Conservation (phyloP, 2,113 vertebrate genomes). For the Charina bottae region DNA sequence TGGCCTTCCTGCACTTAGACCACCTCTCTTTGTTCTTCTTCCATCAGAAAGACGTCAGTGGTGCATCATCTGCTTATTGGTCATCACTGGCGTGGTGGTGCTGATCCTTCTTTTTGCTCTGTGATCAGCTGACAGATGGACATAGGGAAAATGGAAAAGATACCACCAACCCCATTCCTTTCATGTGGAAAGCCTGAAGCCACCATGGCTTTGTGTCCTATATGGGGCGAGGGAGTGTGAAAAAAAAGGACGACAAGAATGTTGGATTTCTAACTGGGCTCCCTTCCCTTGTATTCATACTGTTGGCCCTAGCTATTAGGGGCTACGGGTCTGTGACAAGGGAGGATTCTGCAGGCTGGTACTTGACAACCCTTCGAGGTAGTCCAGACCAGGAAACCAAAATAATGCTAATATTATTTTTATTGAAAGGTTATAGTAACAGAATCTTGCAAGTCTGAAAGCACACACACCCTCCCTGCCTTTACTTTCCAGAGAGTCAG, state of each 20-base stretch:
- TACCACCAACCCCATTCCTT: neutral
- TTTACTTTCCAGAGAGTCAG: neutral
- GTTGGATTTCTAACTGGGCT: neutral
- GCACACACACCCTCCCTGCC: neutral
- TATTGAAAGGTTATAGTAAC: neutral
- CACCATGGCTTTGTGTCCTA: neutral
- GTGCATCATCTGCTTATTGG: slow-evolving; percentile 78
- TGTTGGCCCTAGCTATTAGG: neutral
- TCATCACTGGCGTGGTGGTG: slow-evolving; percentile 76
- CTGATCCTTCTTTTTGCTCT: slow-evolving; percentile 78
- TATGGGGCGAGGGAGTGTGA: neutral
- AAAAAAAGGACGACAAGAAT: neutral
- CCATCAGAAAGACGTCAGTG: slow-evolving; percentile 78
- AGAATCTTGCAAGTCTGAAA: neutral
- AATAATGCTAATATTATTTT: neutral
- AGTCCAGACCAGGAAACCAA: neutral
- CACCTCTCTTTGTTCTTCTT: neutral
- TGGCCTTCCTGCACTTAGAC: neutral
- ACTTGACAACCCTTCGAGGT: neutral
- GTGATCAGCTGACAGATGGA: slow-evolving; percentile 53
- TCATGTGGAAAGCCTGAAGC: neutral
- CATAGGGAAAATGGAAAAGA: neutral
- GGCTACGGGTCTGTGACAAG: neutral
- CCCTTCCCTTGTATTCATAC: neutral
- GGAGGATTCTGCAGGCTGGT: neutral